These are phyloP conservation scores for Drosophila ambigua DNA, from an alignment of 1,140 invertebrate species.

Conservation along the genomic window DNA sequence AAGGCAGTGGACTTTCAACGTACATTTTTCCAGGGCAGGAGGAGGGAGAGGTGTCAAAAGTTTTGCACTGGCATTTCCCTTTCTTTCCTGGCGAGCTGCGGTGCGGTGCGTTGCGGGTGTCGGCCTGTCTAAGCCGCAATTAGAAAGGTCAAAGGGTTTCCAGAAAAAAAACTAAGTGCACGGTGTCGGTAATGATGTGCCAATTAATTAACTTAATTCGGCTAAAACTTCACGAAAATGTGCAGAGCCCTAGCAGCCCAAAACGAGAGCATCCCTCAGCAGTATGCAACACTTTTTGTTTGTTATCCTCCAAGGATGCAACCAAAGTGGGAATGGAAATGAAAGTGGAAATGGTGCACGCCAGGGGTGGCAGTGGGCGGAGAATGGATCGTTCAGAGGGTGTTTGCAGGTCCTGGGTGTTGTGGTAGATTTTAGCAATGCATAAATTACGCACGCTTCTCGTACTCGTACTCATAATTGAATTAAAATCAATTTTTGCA, in stretches of 20 bases:
- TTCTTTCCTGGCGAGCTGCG: neutral
- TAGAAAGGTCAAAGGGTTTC: constrained; percentile 52
- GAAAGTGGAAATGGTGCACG: neutral
- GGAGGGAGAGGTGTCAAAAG: neutral
- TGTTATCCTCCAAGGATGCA: neutral
- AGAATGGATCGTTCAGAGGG: neutral
- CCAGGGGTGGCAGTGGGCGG: neutral
- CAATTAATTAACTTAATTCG: constrained; percentile 67
- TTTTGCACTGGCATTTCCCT: constrained; percentile 24
- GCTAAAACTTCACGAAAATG: constrained; percentile 30
- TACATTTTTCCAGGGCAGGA: too few relatives aligned
- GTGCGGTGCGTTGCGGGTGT: constrained; percentile 4
- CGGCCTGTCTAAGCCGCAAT: constrained; percentile 21
- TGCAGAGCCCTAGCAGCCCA: constrained; percentile 10
- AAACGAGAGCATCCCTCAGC: neutral
- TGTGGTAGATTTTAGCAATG: constrained; percentile 59
- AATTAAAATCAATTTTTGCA: constrained; percentile 75
- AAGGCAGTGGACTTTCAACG: neutral
- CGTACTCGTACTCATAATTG: constrained; percentile 40
- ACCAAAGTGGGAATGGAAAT: constrained; percentile 3
- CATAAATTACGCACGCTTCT: constrained; percentile 68
- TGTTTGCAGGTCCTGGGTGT: neutral
- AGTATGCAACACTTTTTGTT: neutral
- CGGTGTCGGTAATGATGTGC: constrained; percentile 42
- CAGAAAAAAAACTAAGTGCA: neutral